A percentile compares a stretch with the other conserved stretches of the same genome.
Conservation (phyloP, 2,113 vertebrate species). For the Tylochromis polylepis region DNA sequence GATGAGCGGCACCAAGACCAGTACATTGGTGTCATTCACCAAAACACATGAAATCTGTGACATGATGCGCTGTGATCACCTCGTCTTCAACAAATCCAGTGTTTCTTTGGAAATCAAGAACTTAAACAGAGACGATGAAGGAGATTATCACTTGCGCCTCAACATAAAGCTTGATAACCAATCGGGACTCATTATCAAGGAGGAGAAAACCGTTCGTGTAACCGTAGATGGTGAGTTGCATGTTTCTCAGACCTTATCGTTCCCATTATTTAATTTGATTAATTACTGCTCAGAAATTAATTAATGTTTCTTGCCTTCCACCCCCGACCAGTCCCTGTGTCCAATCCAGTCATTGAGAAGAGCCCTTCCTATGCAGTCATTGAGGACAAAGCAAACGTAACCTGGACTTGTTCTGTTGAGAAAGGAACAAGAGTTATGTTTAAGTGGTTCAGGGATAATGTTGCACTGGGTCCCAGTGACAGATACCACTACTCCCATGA, state of each 20-base stretch:
- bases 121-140: conserved; percentile 57
- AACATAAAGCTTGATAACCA: conserved; percentile 56
- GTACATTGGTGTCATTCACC: conserved; percentile 62
- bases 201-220: conserved; percentile 58
- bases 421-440: conserved; percentile 67
- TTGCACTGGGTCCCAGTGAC: conserved; percentile 4
- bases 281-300: not conserved
- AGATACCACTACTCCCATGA: conserved; percentile 61
- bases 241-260: not conserved
- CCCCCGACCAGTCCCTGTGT: conserved; percentile 62
- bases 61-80: conserved; percentile 43
- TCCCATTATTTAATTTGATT: not conserved
- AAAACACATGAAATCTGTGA: conserved; percentile 37
- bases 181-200: conserved; percentile 17
- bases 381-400: conserved; percentile 73
- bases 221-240: conserved; percentile 69
- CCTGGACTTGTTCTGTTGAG: conserved; percentile 68
- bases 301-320: not conserved
- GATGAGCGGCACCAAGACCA: not conserved
- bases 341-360: conserved; percentile 60
- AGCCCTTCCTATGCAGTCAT: conserved; percentile 56
- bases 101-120: conserved; percentile 58
- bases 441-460: conserved; percentile 65
- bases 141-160: conserved; percentile 67
- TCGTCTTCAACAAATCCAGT: conserved; percentile 48